A percentile compares a stretch with the other conserved stretches of the same genome.
These are phyloP conservation scores for Paraplagusia blochii DNA, from an alignment of 2,113 vertebrate species.

Conservation along the genomic window DNA sequence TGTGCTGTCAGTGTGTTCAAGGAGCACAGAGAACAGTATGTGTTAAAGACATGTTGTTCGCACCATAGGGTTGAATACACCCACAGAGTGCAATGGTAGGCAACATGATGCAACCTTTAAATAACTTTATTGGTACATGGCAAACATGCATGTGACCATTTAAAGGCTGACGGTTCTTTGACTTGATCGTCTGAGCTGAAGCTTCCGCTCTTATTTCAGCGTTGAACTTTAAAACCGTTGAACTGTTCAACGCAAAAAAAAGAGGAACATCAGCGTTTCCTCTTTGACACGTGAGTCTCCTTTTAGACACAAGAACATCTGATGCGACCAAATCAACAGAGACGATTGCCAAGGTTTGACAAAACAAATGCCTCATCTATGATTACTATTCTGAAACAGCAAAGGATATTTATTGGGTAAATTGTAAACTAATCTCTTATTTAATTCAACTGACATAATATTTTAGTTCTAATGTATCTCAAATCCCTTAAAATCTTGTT, in stretches of 20 bases:
- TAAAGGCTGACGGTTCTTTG: slow-evolving; percentile 45
- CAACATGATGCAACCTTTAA: slow-evolving; percentile 36
- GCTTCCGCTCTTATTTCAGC: slow-evolving; percentile 54
- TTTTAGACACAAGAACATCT: slow-evolving; percentile 33
- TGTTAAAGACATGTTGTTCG: neutral
- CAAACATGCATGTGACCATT: slow-evolving; percentile 23
- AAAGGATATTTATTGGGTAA: slow-evolving; percentile 11
- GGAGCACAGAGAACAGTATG: neutral
- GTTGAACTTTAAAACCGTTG: slow-evolving; percentile 42
- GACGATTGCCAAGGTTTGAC: slow-evolving; percentile 8
- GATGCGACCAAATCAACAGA: slow-evolving; percentile 35
- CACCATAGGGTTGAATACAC: slow-evolving; percentile 30
- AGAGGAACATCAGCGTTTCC: slow-evolving; percentile 62
- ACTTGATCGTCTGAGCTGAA: slow-evolving; percentile 26
- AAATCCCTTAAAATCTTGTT: too few relatives aligned
- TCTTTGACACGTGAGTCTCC: slow-evolving; percentile 50
- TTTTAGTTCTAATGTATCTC: neutral
- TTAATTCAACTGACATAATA: neutral
- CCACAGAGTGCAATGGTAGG: slow-evolving; percentile 23
- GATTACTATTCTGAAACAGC: slow-evolving; percentile 2
- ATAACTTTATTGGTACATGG: slow-evolving; percentile 29
- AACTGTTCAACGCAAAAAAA: slow-evolving; percentile 46
- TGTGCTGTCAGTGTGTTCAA: slow-evolving; percentile 18
- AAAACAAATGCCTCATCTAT: slow-evolving; percentile 10
- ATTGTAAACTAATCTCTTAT: slow-evolving; percentile 14